Conservation (phyloP, 1,140 invertebrate genomes). For the Kradibia gibbosae region DNA sequence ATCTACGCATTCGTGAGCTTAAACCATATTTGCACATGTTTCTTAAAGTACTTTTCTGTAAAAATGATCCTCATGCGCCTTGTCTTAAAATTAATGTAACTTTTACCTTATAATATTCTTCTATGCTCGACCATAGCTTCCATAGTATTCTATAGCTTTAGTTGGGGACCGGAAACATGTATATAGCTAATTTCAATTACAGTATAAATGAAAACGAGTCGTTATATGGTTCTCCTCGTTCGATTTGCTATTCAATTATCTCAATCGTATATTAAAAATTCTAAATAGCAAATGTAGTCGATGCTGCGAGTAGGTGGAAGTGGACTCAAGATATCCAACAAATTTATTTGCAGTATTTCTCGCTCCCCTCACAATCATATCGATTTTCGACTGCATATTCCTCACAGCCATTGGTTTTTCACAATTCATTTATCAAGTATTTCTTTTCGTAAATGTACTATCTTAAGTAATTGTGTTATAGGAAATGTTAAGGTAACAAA, state of each 20-base stretch:
- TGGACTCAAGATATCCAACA: conserved; percentile 23
- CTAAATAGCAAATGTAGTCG: background rate
- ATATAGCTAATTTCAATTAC: conserved; percentile 39
- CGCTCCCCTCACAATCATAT: conserved; percentile 28
- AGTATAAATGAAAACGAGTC: conserved; percentile 25
- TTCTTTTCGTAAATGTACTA: conserved; percentile 46
- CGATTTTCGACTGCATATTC: conserved; percentile 29
- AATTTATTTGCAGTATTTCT: conserved; percentile 39
- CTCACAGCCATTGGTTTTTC: conserved; percentile 33
- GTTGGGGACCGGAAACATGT: too few species aligned
- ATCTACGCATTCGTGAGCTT: background rate
- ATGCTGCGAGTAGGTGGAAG: conserved; percentile 17
- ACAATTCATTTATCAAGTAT: conserved; percentile 10
- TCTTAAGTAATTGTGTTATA: conserved; percentile 55
- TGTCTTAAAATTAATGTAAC: background rate
- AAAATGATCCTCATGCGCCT: background rate
- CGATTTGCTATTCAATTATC: background rate
- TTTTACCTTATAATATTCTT: background rate
- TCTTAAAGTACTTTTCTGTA: background rate
- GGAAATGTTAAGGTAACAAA: conserved; percentile 39
- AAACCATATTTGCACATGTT: background rate
- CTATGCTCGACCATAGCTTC: background rate
- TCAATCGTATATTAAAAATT: background rate
- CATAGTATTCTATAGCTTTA: too few species aligned
- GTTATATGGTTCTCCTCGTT: conserved; percentile 18